These are phyloP conservation scores for Spicauda simplicius DNA, from an alignment of 2,888 invertebrate species.

Conservation along the genomic window DNA sequence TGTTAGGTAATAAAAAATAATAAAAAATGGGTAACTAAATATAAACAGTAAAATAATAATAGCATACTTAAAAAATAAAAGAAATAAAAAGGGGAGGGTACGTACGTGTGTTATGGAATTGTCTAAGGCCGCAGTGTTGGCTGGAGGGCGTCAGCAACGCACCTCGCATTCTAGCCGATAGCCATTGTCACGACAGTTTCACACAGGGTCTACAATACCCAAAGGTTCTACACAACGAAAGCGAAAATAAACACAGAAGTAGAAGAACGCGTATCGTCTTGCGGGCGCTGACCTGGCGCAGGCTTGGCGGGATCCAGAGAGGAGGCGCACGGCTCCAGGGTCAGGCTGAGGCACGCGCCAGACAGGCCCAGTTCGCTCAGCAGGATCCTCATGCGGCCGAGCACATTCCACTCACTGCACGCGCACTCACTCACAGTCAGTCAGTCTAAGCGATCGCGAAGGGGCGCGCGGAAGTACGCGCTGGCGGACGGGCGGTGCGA, in stretches of 20 bases:
- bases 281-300: constrained; percentile 84
- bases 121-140: constrained; percentile 80
- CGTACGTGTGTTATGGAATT: constrained; percentile 80
- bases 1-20: not conserved
- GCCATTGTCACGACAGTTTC: constrained; percentile 82
- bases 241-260: constrained; percentile 84
- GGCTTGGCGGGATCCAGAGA: constrained; percentile 79
- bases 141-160: constrained; percentile 83
- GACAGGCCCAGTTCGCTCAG: constrained; percentile 84
- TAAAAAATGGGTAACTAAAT: constrained; percentile 18
- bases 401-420: constrained; percentile 84
- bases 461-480: constrained; percentile 72
- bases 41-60: constrained; percentile 36
- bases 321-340: constrained; percentile 80
- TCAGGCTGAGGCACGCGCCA: constrained; percentile 82
- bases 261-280: constrained; percentile 71
- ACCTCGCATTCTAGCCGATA: constrained; percentile 84
- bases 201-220: constrained; percentile 80
- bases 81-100: constrained; percentile 72
- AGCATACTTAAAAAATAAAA: constrained; percentile 47
- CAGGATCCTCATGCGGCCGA: constrained; percentile 85
- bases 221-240: constrained; percentile 83
- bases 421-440: constrained; percentile 79
- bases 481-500: constrained; percentile 82
- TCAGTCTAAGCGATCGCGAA: constrained; percentile 63